Conservation (phyloP, 2,797 vertebrate species). For the Holocentrus rufus region DNA sequence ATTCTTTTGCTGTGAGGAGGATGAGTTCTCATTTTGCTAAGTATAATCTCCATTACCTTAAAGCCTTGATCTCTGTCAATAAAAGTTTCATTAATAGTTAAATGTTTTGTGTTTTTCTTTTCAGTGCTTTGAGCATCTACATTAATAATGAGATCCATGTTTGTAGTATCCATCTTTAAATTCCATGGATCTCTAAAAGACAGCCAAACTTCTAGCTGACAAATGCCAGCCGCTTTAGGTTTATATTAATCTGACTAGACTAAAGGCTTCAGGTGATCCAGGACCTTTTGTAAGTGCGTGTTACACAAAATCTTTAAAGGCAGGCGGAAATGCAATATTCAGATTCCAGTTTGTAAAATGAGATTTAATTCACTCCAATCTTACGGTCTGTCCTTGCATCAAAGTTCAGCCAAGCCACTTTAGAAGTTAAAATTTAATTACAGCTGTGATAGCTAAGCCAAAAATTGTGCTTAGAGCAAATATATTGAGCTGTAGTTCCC, state of each 20-base stretch:
- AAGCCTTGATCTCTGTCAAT: constrained; percentile 79
- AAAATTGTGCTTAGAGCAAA: too few species aligned
- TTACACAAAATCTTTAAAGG: too few species aligned
- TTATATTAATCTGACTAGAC: neutral
- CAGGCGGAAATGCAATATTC: too few species aligned
- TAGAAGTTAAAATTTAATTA: too few species aligned
- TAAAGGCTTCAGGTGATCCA: neutral
- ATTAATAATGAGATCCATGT: neutral
- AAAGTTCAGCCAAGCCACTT: too few species aligned
- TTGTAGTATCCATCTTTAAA: neutral
- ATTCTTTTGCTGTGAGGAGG: constrained; percentile 64
- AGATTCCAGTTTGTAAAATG: too few species aligned
- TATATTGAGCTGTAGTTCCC: too few species aligned
- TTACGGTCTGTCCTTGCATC: too few species aligned
- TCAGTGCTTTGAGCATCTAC: neutral
- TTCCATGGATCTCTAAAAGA: neutral
- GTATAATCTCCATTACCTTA: constrained; percentile 56
- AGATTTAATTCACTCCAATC: too few species aligned
- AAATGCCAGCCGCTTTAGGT: neutral
- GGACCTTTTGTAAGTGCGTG: too few species aligned
- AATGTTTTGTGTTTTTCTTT: neutral
- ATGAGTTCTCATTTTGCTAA: constrained; percentile 62
- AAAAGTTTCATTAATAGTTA: constrained; percentile 58
- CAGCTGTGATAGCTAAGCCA: too few species aligned
- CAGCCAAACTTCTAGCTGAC: neutral